Evolutionary conservation across 1,140 invertebrate genomes (phyloP).

Genomic region (Drosophila burlai): DNA sequence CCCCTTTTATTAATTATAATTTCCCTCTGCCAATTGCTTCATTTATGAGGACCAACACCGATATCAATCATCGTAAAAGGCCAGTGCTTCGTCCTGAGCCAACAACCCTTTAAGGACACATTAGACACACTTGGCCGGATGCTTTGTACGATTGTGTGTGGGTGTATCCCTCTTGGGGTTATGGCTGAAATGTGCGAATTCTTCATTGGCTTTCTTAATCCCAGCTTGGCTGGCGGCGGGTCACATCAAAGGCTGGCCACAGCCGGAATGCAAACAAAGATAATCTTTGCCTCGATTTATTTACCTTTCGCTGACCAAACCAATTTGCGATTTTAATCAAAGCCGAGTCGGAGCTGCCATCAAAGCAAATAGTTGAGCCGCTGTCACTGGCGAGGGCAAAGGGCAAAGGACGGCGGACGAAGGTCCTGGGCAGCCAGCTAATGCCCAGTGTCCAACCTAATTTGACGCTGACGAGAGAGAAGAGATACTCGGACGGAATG

Average conservation of each 20-base stretch:
- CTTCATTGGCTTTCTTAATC: slow-evolving; percentile 58
- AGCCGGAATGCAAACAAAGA: slow-evolving; percentile 51
- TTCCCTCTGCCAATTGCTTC: slow-evolving; percentile 43
- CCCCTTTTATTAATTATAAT: slow-evolving; percentile 55
- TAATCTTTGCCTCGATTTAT: slow-evolving; percentile 49
- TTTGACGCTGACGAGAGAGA: slow-evolving; percentile 69
- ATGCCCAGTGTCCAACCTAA: slow-evolving; percentile 69
- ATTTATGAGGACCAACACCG: slow-evolving; percentile 31
- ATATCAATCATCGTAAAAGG: slow-evolving; percentile 54
- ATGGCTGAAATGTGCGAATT: slow-evolving; percentile 21
- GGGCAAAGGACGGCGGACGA: slow-evolving; percentile 19
- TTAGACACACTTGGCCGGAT: slow-evolving; percentile 65
- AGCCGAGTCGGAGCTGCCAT: slow-evolving; percentile 38
- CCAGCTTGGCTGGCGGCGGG: slow-evolving; percentile 13
- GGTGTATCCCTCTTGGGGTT: slow-evolving; percentile 5
- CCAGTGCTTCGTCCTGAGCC: slow-evolving; percentile 6
- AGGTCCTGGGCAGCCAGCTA: slow-evolving; percentile 22
- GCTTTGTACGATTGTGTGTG: slow-evolving; percentile 16
- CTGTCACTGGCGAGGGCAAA: slow-evolving; percentile 40
- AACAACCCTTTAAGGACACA: slow-evolving; percentile 66
- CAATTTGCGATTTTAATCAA: slow-evolving; percentile 73
- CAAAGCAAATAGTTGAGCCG: slow-evolving; percentile 63
- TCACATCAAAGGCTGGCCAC: slow-evolving; percentile 58
- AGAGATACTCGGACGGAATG: slow-evolving; percentile 13
- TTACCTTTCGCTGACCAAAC: slow-evolving; percentile 59